Evolutionary conservation across 1,140 invertebrate species (phyloP).

Genomic region (Elysia chlorotica): DNA sequence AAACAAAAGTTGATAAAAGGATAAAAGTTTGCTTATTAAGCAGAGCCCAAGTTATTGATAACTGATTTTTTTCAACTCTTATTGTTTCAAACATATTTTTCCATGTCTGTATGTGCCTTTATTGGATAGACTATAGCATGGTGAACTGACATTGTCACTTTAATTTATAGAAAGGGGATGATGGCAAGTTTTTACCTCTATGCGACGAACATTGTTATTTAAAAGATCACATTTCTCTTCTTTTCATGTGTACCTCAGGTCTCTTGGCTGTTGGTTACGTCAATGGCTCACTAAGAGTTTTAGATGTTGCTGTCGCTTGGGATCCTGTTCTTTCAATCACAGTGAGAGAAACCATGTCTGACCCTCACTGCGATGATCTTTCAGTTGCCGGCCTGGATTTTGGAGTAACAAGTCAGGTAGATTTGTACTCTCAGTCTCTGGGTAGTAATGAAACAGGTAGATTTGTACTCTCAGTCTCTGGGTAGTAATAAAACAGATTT

Average conservation of each 20-base stretch:
- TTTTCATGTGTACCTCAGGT: neutral
- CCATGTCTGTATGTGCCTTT: too few species aligned
- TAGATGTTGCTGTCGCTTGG: neutral
- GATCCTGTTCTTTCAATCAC: neutral
- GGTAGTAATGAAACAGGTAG: neutral
- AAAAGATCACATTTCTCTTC: too few species aligned
- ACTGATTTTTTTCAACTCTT: too few species aligned
- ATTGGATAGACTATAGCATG: too few species aligned
- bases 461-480: too few species aligned
- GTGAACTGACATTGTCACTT: too few species aligned
- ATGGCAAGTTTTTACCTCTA: neutral
- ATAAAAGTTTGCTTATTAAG: too few species aligned
- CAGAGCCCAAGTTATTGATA: too few species aligned
- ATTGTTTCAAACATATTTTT: too few species aligned
- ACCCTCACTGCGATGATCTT: neutral
- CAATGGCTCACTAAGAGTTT: neutral
- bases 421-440: neutral
- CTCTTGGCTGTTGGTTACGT: slow-evolving; percentile 4
- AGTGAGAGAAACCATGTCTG: neutral
- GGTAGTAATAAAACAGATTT: too few species aligned
- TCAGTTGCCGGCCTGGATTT: neutral
- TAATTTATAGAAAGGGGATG: neutral
- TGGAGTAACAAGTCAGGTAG: too few species aligned
- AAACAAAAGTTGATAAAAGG: too few species aligned
- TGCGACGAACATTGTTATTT: neutral